Evolutionary conservation across 2,797 vertebrate species (phyloP).

Genomic region (Apogon talboti): DNA sequence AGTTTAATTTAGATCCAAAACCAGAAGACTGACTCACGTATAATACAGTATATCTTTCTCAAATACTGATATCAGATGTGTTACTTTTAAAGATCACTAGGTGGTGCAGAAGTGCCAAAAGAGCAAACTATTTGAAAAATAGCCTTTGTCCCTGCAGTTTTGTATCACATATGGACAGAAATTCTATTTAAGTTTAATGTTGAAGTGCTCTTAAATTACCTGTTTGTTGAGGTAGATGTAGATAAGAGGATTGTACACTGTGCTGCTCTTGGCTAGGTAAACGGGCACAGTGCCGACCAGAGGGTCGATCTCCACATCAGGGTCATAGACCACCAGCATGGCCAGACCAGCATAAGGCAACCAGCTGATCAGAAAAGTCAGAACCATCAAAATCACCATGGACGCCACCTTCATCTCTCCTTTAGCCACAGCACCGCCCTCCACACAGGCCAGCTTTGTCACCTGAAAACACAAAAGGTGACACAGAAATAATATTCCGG

Average conservation of each 20-base stretch:
- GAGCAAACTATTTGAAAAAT: background rate
- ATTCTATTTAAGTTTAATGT: background rate
- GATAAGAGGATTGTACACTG: slow-evolving; percentile 80
- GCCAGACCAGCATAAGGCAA: slow-evolving; percentile 78
- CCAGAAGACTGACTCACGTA: too few species aligned
- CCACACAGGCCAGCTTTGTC: slow-evolving; percentile 68
- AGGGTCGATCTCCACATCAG: slow-evolving; percentile 70
- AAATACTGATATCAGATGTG: background rate
- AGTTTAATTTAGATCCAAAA: too few species aligned
- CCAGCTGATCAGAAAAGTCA: slow-evolving; percentile 80
- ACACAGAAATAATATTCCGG: background rate
- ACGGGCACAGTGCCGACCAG: slow-evolving; percentile 76
- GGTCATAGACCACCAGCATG: slow-evolving; percentile 66
- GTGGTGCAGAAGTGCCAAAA: slow-evolving; percentile 40
- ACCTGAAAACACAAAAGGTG: slow-evolving; percentile 62
- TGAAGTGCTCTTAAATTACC: slow-evolving; percentile 45
- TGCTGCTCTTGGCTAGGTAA: slow-evolving; percentile 84
- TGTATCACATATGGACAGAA: background rate
- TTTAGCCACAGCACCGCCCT: slow-evolving; percentile 76
- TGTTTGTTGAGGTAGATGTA: slow-evolving; percentile 85
- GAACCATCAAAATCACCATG: slow-evolving; percentile 79
- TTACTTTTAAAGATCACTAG: slow-evolving; percentile 51
- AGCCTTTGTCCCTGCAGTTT: background rate
- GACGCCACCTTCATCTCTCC: slow-evolving; percentile 66
- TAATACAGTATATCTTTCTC: too few species aligned